A percentile compares a stretch with the other conserved stretches of the same genome.
These are phyloP conservation scores for Meteorus sp. DNA, from an alignment of 1,140 invertebrate species.

Conservation along the genomic window DNA sequence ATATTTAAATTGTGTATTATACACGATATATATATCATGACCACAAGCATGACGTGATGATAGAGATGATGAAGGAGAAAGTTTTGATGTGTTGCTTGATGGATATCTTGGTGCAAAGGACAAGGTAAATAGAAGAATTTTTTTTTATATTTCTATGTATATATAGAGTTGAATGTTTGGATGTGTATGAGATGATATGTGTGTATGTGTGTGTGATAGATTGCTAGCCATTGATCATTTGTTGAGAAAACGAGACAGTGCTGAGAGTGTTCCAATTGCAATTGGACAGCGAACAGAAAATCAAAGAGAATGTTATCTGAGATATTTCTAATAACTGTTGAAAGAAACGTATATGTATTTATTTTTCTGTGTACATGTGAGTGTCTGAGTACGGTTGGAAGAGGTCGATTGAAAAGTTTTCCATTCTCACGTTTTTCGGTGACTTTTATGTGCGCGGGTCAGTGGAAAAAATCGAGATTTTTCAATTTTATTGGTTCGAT, in stretches of 20 bases:
- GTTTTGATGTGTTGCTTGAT: background rate
- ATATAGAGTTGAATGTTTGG: background rate
- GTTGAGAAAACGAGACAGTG: background rate
- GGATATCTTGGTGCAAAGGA: too few species aligned
- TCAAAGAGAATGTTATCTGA: conserved; percentile 13
- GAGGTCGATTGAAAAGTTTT: conserved; percentile 20
- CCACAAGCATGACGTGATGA: background rate
- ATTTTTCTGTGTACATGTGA: too few species aligned
- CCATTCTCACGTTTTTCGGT: background rate
- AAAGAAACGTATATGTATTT: conserved; percentile 13
- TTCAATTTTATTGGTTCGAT: conserved; percentile 5
- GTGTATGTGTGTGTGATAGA: too few species aligned
- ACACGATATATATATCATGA: too few species aligned
- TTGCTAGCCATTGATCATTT: conserved; percentile 8
- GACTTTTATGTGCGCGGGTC: conserved; percentile 10
- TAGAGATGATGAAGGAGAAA: conserved; percentile 17
- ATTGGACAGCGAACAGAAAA: conserved; percentile 3
- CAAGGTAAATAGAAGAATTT: too few species aligned
- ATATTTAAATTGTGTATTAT: too few species aligned
- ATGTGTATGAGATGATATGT: background rate
- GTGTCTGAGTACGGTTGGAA: too few species aligned
- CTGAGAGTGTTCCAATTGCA: conserved; percentile 12
- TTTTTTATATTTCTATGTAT: background rate
- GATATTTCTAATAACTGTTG: conserved; percentile 20
- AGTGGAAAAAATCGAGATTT: conserved; percentile 15